Evolutionary conservation across 2,113 vertebrate species (phyloP), one percentile per base, ranked within the genome.

Genomic region (Empidonax alnorum): DNA sequence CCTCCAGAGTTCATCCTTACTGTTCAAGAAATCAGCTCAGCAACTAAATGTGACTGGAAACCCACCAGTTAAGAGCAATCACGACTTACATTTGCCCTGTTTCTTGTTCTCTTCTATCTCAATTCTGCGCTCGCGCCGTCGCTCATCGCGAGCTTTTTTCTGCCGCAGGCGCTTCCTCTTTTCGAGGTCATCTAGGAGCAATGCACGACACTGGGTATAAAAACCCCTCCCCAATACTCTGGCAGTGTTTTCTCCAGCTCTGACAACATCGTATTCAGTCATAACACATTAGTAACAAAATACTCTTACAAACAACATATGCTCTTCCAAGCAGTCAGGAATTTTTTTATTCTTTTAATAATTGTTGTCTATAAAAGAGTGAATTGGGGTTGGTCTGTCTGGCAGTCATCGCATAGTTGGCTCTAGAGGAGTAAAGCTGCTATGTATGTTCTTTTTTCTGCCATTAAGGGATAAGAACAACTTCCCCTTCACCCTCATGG

Each of bases 21-120:
- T 66, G 62, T 53, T 91, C 81, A 87, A 79, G 50, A 61, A 61
- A 76, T 52, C 56, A 87, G 37, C 44, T 80, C 39, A 91, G 42
- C 49, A 56, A 68, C 30, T 69, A 46, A 50, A 25, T 23, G 76
- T 31, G 46, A 67, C 47, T 65, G 31, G 24, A 65, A 90, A 55
- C 13, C 67, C 41, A 75, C 8, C 25, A 81, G 52, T 49, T 55
- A 21, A 4, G 12, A 15, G 28, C 30, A 41, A 50, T 16, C 18
- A 24, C 0, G 27, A 97, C 99, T 98, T 97, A 99, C 99, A 99
- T 97, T 98, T 99, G 65, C 99, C 99, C 96, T 99, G 99, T 93
- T 99, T 99, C 97, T 98, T 98, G 97, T 99, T 99, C 90, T 99
- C 99, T 90, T 99, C 99, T 3, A 99, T 99, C 94, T 99, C 99